Base-by-base conservation (phyloP, 2,113 vertebrate genomes). In the Daubentonia madagascariensis region DNA sequence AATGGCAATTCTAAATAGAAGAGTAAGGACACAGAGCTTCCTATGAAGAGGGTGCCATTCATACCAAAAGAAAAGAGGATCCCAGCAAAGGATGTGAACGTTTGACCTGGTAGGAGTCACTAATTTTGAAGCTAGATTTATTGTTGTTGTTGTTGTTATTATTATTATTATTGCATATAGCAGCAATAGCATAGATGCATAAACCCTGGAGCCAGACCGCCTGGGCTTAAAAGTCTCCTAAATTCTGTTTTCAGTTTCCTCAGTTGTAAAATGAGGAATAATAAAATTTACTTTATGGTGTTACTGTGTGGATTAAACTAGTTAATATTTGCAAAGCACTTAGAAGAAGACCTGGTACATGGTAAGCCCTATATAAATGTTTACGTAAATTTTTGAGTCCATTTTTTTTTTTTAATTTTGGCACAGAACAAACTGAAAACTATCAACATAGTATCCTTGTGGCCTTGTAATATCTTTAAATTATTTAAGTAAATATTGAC, bases 281-380 rank as follows among this genome's bases (percentile, higher is more conserved):
- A 85, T 96, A 94, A 96, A 94, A 95, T 75, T 85, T 52, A 28
- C 57, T 68, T 94, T 8, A 43, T 18, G 73, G 10, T 13, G 37
- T 94, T 90, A 88, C 61, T 72, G 25, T 92, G 17, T 93, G 25
- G 48, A 83, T 93, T 97, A 95, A 93, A 52, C 43, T 85, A 78
- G 37, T 73, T 94, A 43, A 61, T 85, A 85, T 88, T 95, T 96
- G 35, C 76, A 88, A 85, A 97, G 37, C 35, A 10, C 48, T 89
- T 85, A 48, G 40, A 70, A 76, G 76, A 95, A 50, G 6, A 32
- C 37, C 37, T 91, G 18, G n/a, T 78, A 67, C 12, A 68, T 85
- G 43, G 18, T 67, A 89, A 94, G 35, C n/a, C 86, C 87, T 87
- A n/a, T 63, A 48, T 87, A 94, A 91, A 96, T 70, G 35, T 75